phyloP scores from a whole-genome alignment of 2,113 vertebrate species.

The Psittacus erithacus region DNA sequence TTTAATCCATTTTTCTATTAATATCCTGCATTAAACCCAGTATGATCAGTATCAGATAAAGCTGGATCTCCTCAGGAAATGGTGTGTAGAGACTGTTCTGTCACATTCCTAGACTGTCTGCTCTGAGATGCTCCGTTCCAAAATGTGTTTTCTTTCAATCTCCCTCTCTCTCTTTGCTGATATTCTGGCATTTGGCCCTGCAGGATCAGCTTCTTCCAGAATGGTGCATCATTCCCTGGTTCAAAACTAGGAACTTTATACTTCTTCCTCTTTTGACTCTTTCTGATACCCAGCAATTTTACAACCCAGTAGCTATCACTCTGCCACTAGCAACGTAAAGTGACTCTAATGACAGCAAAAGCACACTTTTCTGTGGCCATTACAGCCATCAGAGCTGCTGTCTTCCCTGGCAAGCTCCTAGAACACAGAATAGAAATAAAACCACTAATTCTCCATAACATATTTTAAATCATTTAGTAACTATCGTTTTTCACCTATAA shows the following conservation, averaged over 20 bases:
- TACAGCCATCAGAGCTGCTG: neutral
- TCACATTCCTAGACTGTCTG: conserved; percentile 1
- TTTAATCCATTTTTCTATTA: neutral
- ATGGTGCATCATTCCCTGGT: neutral
- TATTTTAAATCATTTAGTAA: neutral
- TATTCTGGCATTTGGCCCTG: neutral
- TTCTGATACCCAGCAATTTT: neutral
- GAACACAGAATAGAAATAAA: neutral
- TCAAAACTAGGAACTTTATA: neutral
- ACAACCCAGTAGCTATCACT: neutral
- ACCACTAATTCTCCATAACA: neutral
- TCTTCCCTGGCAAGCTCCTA: neutral
- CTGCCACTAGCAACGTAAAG: neutral
- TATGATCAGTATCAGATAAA: neutral
- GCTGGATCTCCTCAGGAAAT: neutral
- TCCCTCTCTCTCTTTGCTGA: neutral
- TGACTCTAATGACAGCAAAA: neutral
- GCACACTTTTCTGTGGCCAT: neutral
- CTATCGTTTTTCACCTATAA: neutral
- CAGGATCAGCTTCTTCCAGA: neutral
- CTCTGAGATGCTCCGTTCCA: neutral
- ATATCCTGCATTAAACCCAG: neutral
- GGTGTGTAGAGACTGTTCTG: neutral
- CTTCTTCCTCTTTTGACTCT: neutral
- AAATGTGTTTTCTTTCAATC: neutral